phyloP scores from a whole-genome alignment of 2,113 vertebrate species.

The Pedetes capensis region DNA sequence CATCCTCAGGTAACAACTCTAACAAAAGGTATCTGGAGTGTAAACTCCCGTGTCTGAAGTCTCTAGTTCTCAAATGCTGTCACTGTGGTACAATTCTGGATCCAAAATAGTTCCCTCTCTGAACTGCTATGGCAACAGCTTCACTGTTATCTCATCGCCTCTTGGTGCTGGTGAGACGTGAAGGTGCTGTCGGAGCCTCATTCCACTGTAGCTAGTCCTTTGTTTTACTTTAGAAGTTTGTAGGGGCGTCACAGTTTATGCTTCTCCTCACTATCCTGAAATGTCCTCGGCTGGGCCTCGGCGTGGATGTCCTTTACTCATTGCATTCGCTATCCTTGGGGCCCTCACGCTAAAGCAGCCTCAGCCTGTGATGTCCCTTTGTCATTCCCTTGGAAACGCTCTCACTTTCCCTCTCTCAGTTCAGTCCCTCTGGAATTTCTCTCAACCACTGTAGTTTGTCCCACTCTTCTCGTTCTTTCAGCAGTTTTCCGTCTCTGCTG shows the following conservation, averaged over 20 bases:
- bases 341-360: background rate
- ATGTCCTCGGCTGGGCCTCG: background rate
- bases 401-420: background rate
- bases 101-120: background rate
- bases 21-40: background rate
- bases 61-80: background rate
- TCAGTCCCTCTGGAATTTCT: background rate
- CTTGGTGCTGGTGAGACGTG: accelerated
- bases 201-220: accelerated
- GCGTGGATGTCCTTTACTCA: too few relatives aligned
- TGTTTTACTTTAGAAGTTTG: background rate
- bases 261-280: background rate
- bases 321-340: background rate
- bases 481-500: background rate
- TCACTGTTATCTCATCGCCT: accelerated
- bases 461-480: background rate
- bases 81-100: background rate
- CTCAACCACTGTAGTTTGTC: accelerated
- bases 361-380: background rate
- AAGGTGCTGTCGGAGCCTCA: accelerated
- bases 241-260: accelerated
- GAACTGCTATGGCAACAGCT: accelerated
- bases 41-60: background rate
- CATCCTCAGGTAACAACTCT: background rate
- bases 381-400: accelerated